A percentile compares a stretch with the other conserved stretches of the same genome.
Evolutionary conservation across 2,113 vertebrate genomes (phyloP).

Genomic region (Bagarius yarrelli): DNA sequence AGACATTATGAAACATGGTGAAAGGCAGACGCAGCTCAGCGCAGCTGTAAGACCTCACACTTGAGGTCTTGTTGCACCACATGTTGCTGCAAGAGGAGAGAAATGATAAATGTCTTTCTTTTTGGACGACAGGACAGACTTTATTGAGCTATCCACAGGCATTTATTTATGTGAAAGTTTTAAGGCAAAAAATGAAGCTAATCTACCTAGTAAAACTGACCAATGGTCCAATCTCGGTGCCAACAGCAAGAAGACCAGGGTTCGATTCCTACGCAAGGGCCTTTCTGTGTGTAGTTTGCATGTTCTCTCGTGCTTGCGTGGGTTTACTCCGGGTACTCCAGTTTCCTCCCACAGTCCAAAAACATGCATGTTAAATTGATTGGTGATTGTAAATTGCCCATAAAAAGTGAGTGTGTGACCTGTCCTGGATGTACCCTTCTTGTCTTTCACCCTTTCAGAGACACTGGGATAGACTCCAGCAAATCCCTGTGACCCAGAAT

Average conservation of each 20-base stretch:
- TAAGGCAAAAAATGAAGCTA: neutral
- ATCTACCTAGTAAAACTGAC: neutral
- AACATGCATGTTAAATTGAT: too few relatives aligned
- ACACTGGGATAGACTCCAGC: too few relatives aligned
- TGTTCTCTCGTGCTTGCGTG: too few relatives aligned
- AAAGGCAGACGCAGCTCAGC: neutral
- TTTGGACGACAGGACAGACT: neutral
- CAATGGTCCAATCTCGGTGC: neutral
- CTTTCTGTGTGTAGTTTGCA: too few relatives aligned
- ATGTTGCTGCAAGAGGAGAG: slow-evolving; percentile 11
- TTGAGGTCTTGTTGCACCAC: slow-evolving; percentile 12
- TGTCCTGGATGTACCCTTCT: too few relatives aligned
- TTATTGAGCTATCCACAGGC: neutral
- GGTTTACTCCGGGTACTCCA: too few relatives aligned
- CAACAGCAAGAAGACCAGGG: neutral
- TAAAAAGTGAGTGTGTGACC: too few relatives aligned
- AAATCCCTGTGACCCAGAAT: too few relatives aligned
- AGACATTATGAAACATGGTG: slow-evolving; percentile 30
- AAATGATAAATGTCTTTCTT: neutral
- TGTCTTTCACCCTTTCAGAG: too few relatives aligned
- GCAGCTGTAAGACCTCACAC: neutral
- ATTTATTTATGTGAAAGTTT: neutral
- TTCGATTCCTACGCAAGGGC: too few relatives aligned
- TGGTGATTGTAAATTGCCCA: too few relatives aligned
- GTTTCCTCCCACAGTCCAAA: too few relatives aligned